phyloP scores from a whole-genome alignment of 1,140 invertebrate species.

The Bilobella aurantiaca region DNA sequence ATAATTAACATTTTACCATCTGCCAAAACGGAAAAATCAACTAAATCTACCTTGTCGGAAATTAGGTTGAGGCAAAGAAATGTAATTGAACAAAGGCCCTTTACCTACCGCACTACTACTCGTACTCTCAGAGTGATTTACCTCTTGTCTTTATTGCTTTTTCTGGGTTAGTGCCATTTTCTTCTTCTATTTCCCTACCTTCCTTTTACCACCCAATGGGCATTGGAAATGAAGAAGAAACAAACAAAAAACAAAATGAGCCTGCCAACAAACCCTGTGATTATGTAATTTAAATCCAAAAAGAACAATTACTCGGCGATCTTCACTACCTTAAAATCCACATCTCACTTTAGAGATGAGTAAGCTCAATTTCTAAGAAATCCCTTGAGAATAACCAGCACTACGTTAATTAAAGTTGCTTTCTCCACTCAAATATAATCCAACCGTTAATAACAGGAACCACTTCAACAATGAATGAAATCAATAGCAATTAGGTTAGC shows the following conservation, averaged over 20 bases:
- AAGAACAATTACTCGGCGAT: background rate
- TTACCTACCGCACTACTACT: constrained; percentile 2
- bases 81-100: background rate
- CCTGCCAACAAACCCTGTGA: background rate
- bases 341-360: background rate
- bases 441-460: too few relatives aligned
- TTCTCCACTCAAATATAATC: too few relatives aligned
- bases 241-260: too few relatives aligned
- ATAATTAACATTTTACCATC: background rate
- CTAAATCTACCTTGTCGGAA: background rate
- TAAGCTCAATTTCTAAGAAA: background rate
- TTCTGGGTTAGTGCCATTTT: constrained; percentile 7
- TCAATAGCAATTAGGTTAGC: too few relatives aligned
- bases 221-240: background rate
- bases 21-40: background rate
- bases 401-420: too few relatives aligned
- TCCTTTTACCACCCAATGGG: background rate
- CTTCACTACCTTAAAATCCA: background rate
- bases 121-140: too few relatives aligned
- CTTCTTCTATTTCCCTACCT: background rate
- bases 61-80: background rate
- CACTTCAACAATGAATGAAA: too few relatives aligned
- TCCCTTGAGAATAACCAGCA: too few relatives aligned
- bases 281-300: constrained; percentile 1
- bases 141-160: background rate